Evolutionary conservation across 2,113 vertebrate species (phyloP), one percentile per base, ranked within the genome.

Genomic region (Hassar affinis): DNA sequence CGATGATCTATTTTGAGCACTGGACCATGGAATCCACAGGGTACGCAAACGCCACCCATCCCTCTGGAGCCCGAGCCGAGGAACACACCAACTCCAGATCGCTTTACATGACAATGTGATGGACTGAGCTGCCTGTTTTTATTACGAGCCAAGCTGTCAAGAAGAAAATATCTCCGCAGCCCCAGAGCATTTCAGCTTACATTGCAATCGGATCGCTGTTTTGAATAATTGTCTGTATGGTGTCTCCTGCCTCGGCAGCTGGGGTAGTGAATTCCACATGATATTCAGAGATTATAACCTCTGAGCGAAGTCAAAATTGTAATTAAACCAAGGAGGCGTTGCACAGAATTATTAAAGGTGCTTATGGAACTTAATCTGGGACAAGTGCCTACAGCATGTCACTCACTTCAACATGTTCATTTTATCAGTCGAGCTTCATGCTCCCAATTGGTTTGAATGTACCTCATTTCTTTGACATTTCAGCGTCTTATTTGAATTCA

Each of bases 1-100:
- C 88, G 89, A 89, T 92, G 93, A 93, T 91, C 92, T 95, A 94
- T 94, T 94, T 93, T 93, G 91, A 93, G 92, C 89, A 87, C 84
- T 84, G 92, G 90, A 93, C 92, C 90, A 91, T 91, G 91, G 89
- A 89, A 92, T 93, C 90, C 91, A 92, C 92, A 88, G 90, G 91
- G 91, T 86, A 91, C 89, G 91, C 90, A 92, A 92, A 92, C 90
- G 89, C 88, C 85, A 87, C 89, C 87, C 85, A 90, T 87, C 81
- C 90, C 91, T 86, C 90, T 85, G 88, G 92, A 91, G 88, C 88
- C 77, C 76, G 75, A 81, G 88, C 80, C 87, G 91, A 88, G 83
- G 77, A 89, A 88, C 89, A 87, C 85, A 85, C 88, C 87, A 81
- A 88, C 76, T 89, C 62, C 52, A 80, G 89, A 91, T 93, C 90